phyloP scores from a whole-genome alignment of 2,113 vertebrate genomes.

The Pterocles gutturalis region DNA sequence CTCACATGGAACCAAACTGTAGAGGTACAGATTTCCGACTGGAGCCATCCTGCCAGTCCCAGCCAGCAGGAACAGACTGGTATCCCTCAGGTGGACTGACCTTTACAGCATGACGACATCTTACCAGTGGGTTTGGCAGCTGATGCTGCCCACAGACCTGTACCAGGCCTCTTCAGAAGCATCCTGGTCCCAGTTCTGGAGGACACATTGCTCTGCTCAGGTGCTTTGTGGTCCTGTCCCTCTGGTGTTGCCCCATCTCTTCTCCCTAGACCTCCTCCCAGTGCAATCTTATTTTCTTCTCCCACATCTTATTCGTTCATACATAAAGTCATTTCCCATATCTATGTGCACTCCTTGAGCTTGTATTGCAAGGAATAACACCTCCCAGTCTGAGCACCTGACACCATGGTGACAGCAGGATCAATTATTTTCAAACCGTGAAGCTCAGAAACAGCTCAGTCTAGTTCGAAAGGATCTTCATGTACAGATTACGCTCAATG shows the following conservation, averaged over 20 bases:
- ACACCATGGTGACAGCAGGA: background rate
- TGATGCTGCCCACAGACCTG: background rate
- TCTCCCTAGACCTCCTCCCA: background rate
- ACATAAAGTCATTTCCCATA: background rate
- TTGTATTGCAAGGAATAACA: background rate
- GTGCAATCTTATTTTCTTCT: background rate
- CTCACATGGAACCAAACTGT: background rate
- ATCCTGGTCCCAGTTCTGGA: background rate
- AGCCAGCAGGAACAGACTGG: background rate
- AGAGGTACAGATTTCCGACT: background rate
- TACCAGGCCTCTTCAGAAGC: background rate
- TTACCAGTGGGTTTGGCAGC: background rate
- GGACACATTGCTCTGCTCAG: background rate
- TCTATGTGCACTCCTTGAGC: background rate
- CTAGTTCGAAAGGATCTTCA: background rate
- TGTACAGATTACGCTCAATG: rapidly evolving
- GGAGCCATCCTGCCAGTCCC: background rate
- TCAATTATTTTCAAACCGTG: background rate
- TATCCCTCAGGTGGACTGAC: rapidly evolving
- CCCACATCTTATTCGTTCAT: background rate
- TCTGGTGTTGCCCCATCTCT: background rate
- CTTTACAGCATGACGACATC: background rate
- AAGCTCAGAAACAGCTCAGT: background rate
- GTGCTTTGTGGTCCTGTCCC: background rate
- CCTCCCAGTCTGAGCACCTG: background rate